Conservation (phyloP, 2,113 vertebrate genomes). For the Microtus pennsylvanicus region DNA sequence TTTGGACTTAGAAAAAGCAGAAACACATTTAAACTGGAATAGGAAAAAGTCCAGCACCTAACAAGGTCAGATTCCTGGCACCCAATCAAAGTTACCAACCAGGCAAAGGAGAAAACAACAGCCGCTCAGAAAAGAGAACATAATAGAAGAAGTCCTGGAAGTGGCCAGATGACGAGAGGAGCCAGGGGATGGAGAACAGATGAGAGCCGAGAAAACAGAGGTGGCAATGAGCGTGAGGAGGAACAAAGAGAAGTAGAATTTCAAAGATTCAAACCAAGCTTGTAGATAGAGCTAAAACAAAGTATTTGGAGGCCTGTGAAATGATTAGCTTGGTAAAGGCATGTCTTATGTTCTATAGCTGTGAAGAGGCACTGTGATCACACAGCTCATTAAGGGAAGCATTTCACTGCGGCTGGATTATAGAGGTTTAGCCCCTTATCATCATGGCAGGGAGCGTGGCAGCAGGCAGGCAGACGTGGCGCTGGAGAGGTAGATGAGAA, state of each 20-base stretch:
- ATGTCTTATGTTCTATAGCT: neutral
- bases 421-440: neutral
- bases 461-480: neutral
- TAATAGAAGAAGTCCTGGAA: neutral
- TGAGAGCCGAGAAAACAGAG: neutral
- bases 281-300: neutral
- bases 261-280: neutral
- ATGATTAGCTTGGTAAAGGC: neutral
- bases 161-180: neutral
- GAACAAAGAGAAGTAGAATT: neutral
- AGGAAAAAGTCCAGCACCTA: neutral
- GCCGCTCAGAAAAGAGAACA: neutral
- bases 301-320: neutral
- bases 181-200: neutral
- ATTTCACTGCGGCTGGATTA: neutral
- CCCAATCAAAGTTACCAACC: neutral
- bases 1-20: neutral
- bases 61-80: neutral
- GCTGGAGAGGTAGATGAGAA: neutral
- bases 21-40: neutral
- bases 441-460: neutral
- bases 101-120: neutral
- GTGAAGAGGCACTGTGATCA: neutral
- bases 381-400: neutral
- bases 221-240: neutral